Conservation (phyloP, 2,888 invertebrate species). For the Ormyrus rosae region DNA sequence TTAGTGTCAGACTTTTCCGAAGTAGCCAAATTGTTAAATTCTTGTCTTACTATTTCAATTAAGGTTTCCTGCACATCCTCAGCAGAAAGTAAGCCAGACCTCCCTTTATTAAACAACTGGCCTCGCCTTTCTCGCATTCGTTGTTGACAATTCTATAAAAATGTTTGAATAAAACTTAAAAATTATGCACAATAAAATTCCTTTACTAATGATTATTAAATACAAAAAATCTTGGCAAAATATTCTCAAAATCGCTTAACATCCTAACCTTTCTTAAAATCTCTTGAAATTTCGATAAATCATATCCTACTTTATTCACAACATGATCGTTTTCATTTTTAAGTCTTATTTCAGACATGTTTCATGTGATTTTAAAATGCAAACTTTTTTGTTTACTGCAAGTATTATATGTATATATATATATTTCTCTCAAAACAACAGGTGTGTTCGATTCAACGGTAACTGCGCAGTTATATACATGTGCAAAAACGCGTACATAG, state of each 20-base stretch:
- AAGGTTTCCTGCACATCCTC: constrained; percentile 63
- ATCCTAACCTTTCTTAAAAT: constrained; percentile 72
- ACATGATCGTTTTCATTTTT: too few species aligned
- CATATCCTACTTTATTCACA: constrained; percentile 65
- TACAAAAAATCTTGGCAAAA: too few species aligned
- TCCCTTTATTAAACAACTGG: constrained; percentile 66
- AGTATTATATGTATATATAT: too few species aligned
- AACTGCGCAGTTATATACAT: too few species aligned
- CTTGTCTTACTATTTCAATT: constrained; percentile 68
- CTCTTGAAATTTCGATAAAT: constrained; percentile 73
- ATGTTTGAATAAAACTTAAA: constrained; percentile 23
- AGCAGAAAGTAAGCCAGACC: constrained; percentile 61
- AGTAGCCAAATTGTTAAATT: constrained; percentile 64
- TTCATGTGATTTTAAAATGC: too few species aligned
- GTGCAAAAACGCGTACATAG: too few species aligned
- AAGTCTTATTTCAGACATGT: too few species aligned
- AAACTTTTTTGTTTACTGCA: too few species aligned
- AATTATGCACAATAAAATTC: neutral
- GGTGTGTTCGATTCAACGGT: too few species aligned
- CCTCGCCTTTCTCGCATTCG: constrained; percentile 68
- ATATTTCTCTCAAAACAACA: too few species aligned
- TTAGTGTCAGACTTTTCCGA: constrained; percentile 47
- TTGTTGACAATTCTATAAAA: constrained; percentile 67
- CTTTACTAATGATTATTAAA: too few species aligned
- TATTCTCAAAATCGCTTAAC: neutral